These are phyloP conservation scores for Drosophila recens DNA, from an alignment of 2,888 invertebrate genomes.

Conservation along the genomic window DNA sequence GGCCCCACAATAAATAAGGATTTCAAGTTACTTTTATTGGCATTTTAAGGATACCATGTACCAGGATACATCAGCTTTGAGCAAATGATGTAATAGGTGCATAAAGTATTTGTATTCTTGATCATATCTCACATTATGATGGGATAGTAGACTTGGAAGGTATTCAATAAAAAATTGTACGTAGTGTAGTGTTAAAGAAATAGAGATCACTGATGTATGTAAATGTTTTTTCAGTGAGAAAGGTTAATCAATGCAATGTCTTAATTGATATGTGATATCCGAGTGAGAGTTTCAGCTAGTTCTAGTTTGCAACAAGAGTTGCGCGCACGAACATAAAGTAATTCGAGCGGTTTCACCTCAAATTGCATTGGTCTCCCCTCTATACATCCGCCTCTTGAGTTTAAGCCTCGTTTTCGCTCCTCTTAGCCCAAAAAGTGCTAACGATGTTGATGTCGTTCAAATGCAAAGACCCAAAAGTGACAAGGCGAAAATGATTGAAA, in stretches of 20 bases:
- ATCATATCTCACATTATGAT: too few species aligned
- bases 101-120: too few species aligned
- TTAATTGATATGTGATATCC: background rate
- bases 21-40: too few species aligned
- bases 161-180: too few species aligned
- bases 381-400: background rate
- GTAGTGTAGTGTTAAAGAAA: too few species aligned
- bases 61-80: too few species aligned
- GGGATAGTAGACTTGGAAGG: too few species aligned
- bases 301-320: background rate
- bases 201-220: too few species aligned
- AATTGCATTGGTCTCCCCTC: background rate
- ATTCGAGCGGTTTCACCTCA: constrained; percentile 7
- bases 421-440: constrained; percentile 33
- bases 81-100: too few species aligned
- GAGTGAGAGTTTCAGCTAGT: background rate
- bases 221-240: background rate
- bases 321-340: constrained; percentile 7
- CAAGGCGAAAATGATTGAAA: constrained; percentile 47
- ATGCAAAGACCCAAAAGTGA: constrained; percentile 33
- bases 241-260: constrained; percentile 2
- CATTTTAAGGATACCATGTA: too few species aligned
- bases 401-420: constrained; percentile 16
- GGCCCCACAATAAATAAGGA: background rate
- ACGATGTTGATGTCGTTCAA: constrained; percentile 25